phyloP scores from a whole-genome alignment of 2,113 vertebrate species.

The Etheostoma spectabile region DNA sequence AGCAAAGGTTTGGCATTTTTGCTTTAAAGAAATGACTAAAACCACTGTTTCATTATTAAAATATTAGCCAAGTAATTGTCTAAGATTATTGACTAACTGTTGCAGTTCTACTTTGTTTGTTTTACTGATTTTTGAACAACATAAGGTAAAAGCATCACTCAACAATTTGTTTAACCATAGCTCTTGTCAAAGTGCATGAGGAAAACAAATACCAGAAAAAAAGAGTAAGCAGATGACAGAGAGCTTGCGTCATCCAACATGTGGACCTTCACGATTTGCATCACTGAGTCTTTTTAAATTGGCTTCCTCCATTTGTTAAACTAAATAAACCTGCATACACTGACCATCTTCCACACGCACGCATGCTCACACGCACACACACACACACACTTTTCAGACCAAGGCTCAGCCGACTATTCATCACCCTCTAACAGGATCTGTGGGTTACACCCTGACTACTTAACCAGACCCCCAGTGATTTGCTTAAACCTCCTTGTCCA shows the following conservation, averaged over 20 bases:
- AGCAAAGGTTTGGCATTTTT: not conserved
- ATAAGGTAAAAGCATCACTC: not conserved
- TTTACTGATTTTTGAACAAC: not conserved
- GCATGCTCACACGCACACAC: not conserved
- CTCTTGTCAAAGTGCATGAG: not conserved
- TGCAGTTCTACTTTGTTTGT: not conserved
- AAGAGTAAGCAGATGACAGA: not conserved
- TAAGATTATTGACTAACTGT: not conserved
- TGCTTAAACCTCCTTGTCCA: conserved; percentile 18
- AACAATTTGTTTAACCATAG: not conserved
- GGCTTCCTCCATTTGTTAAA: conserved; percentile 59
- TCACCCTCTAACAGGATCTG: conserved; percentile 71
- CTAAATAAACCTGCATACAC: conserved; percentile 28
- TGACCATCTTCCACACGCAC: not conserved
- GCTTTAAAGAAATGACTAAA: not conserved
- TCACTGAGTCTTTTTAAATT: conserved; percentile 55
- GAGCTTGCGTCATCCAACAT: conserved; percentile 23
- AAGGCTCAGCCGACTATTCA: conserved; percentile 52
- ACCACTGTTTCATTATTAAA: not conserved
- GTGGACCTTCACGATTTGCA: conserved; percentile 39
- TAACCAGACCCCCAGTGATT: conserved; percentile 50
- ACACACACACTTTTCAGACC: not conserved
- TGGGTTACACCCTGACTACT: conserved; percentile 58
- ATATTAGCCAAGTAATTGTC: not conserved
- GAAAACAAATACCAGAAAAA: not conserved